A percentile compares a stretch with the other conserved stretches of the same genome.
phyloP scores from a whole-genome alignment of 2,888 invertebrate genomes.

The Bugulina stolonifera region DNA sequence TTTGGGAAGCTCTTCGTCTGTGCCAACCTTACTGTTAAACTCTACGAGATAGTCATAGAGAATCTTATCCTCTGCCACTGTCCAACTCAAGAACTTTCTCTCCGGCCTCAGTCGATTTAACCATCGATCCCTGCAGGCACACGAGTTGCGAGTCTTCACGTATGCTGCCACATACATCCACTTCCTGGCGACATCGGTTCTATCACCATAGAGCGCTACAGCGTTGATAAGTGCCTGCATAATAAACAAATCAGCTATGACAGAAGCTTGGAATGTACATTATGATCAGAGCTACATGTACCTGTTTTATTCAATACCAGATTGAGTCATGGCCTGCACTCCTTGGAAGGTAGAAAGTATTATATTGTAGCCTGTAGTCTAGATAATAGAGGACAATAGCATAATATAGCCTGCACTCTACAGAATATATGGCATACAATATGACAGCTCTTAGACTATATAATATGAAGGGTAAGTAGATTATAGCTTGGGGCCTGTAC shows the following conservation, averaged over 20 bases:
- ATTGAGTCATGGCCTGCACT: no score
- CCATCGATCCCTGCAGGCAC: constrained; percentile 1
- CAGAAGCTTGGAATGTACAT: no score
- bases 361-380: no score
- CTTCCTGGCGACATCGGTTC: neutral
- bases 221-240: neutral
- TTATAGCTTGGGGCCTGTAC: no score
- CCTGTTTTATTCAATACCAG: no score
- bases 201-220: neutral
- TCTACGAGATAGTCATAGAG: neutral
- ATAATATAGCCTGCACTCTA: no score
- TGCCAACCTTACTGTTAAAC: neutral
- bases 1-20: neutral
- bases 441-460: no score
- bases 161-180: neutral
- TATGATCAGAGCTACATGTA: no score
- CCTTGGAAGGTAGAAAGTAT: no score
- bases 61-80: neutral
- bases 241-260: neutral
- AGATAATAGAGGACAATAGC: no score
- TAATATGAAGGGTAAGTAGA: no score
- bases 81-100: neutral
- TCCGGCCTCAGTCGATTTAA: neutral
- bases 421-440: no score
- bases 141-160: constrained; percentile 23